These are phyloP conservation scores for Crioceris asparagi DNA, from an alignment of 2,888 invertebrate genomes.

Conservation along the genomic window DNA sequence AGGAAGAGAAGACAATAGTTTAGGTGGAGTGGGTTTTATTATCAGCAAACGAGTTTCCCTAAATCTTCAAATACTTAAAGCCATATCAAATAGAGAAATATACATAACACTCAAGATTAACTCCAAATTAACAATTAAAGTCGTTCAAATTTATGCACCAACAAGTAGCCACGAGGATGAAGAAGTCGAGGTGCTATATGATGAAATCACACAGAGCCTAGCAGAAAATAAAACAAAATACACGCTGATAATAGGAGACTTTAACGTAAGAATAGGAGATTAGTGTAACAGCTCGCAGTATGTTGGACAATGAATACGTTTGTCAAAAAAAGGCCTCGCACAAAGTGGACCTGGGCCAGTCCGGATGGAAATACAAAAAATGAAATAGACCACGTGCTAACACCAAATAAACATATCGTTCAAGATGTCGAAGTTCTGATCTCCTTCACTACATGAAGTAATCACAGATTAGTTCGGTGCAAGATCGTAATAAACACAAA, in stretches of 20 bases:
- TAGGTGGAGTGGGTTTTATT: slow-evolving; percentile 1
- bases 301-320: slow-evolving; percentile 2
- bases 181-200: slow-evolving; percentile 6
- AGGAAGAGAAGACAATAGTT: no score
- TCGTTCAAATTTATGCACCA: slow-evolving; percentile 6
- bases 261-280: slow-evolving; percentile 5
- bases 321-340: background rate
- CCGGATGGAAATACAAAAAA: no score
- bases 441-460: no score
- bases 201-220: slow-evolving; percentile 4
- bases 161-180: slow-evolving; percentile 7
- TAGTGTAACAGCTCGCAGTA: slow-evolving; percentile 4
- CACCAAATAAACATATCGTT: no score
- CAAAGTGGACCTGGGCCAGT: background rate
- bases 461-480: no score
- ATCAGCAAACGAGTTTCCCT: slow-evolving; percentile 1
- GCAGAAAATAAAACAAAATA: slow-evolving; percentile 2
- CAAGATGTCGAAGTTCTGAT: no score
- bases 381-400: background rate
- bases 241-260: slow-evolving; percentile 3
- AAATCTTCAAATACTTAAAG: no score
- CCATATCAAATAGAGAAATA: slow-evolving; percentile 4
- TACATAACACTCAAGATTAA: slow-evolving; percentile 6
- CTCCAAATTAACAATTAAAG: no score
- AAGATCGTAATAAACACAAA: no score